phyloP scores from a whole-genome alignment of 2,888 invertebrate genomes.

The Epiblema foenella region DNA sequence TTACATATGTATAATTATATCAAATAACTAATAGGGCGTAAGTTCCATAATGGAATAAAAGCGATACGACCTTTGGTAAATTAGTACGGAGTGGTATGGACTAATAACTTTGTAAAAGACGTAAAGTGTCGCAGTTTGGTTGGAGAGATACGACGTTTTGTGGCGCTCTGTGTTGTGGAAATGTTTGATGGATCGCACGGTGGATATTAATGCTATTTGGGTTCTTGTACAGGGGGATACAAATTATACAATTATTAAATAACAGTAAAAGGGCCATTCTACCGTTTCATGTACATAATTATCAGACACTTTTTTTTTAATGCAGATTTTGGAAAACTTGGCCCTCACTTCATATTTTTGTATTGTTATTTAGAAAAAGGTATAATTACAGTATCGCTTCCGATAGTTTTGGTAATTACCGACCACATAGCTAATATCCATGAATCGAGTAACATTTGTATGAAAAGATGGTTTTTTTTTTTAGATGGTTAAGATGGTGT shows the following conservation, averaged over 20 bases:
- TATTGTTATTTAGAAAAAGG: too few species aligned
- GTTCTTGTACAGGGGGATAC: constrained; percentile 53
- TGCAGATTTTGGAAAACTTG: too few species aligned
- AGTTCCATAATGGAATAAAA: background rate
- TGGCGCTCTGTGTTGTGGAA: constrained; percentile 43
- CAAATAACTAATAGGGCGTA: background rate
- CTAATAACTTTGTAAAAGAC: background rate
- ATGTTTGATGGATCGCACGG: constrained; percentile 54
- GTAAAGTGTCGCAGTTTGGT: background rate
- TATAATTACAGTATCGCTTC: too few species aligned
- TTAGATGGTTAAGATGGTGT: too few species aligned
- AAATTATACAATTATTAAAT: background rate
- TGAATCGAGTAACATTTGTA: too few species aligned
- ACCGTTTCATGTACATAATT: too few species aligned
- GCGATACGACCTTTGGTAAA: background rate
- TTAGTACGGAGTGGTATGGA: background rate
- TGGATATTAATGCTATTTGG: constrained; percentile 53
- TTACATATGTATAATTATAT: background rate
- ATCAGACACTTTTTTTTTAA: too few species aligned
- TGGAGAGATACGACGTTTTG: background rate
- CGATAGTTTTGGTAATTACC: too few species aligned
- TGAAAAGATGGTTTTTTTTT: too few species aligned
- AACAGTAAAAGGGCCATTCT: too few species aligned
- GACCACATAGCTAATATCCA: too few species aligned
- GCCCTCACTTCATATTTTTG: too few species aligned